Evolutionary conservation across 2,888 invertebrate genomes (phyloP).

Genomic region (Lepidocyrtoides sp.): DNA sequence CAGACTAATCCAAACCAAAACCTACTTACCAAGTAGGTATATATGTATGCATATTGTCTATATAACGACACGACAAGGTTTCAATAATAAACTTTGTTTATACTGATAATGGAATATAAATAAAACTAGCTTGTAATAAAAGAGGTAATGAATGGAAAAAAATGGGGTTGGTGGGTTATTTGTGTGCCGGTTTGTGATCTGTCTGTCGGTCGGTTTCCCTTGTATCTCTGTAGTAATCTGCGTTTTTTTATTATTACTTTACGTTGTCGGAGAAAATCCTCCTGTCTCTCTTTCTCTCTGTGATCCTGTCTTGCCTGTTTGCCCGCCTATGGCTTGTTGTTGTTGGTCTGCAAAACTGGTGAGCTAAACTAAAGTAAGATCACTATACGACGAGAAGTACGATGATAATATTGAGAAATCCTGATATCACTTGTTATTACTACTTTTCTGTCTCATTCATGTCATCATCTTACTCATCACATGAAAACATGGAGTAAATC

Average conservation of each 20-base stretch:
- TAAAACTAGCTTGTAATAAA: slow-evolving; percentile 28
- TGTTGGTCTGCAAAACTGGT: neutral
- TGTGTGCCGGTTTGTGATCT: slow-evolving; percentile 12
- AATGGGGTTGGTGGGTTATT: slow-evolving; percentile 30
- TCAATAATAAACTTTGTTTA: neutral
- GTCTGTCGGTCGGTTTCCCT: neutral
- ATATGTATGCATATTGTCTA: neutral
- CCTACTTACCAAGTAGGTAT: neutral
- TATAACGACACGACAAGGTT: neutral
- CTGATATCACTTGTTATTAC: slow-evolving; percentile 38
- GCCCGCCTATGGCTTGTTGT: neutral
- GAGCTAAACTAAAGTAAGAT: neutral
- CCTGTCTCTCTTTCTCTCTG: neutral
- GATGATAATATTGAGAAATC: slow-evolving; percentile 1
- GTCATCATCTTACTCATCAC: slow-evolving; percentile 23
- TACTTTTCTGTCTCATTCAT: slow-evolving; percentile 47
- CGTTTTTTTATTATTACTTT: slow-evolving; percentile 12
- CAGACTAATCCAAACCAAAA: neutral
- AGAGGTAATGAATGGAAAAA: slow-evolving; percentile 31
- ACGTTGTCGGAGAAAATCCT: slow-evolving; percentile 20
- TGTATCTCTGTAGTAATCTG: neutral
- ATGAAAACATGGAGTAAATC: slow-evolving; percentile 41
- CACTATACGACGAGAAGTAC: neutral
- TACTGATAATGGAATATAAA: slow-evolving; percentile 22
- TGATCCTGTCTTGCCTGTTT: neutral